These are phyloP conservation scores for Microtus pennsylvanicus DNA, from an alignment of 2,113 vertebrate genomes.

Conservation along the genomic window DNA sequence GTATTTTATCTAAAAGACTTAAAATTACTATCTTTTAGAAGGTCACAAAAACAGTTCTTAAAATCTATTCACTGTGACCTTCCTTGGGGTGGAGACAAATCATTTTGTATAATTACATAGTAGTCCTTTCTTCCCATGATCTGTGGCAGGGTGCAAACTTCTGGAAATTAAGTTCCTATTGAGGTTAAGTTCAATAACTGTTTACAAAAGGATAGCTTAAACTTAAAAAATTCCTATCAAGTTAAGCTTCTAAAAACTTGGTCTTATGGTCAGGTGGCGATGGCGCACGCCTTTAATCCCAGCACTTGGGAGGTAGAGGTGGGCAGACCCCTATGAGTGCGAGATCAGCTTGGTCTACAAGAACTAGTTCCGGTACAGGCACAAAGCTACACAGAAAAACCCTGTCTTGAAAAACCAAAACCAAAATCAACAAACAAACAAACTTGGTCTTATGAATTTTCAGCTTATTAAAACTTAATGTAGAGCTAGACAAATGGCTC, in stretches of 20 bases:
- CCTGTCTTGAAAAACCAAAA: no score
- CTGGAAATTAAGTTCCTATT: not conserved
- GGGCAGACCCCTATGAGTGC: no score
- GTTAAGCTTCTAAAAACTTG: not conserved
- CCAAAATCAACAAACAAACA: not conserved
- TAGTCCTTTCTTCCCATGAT: not conserved
- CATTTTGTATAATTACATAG: not conserved
- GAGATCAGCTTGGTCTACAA: no score
- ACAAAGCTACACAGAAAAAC: no score
- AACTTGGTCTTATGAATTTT: not conserved
- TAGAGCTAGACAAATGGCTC: not conserved
- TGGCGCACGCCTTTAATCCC: no score
- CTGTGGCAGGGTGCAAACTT: not conserved
- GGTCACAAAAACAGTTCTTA: not conserved
- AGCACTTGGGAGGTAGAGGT: no score
- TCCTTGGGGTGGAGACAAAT: not conserved
- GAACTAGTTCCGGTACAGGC: no score
- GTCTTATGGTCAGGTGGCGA: no score
- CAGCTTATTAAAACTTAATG: not conserved
- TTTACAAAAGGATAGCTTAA: not conserved
- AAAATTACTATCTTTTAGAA: not conserved
- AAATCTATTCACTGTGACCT: not conserved
- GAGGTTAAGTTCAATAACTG: not conserved
- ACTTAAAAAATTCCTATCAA: constrained; percentile 27
- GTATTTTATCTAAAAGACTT: not conserved